phyloP scores from a whole-genome alignment of 2,113 vertebrate species.

The Ameiurus melas region DNA sequence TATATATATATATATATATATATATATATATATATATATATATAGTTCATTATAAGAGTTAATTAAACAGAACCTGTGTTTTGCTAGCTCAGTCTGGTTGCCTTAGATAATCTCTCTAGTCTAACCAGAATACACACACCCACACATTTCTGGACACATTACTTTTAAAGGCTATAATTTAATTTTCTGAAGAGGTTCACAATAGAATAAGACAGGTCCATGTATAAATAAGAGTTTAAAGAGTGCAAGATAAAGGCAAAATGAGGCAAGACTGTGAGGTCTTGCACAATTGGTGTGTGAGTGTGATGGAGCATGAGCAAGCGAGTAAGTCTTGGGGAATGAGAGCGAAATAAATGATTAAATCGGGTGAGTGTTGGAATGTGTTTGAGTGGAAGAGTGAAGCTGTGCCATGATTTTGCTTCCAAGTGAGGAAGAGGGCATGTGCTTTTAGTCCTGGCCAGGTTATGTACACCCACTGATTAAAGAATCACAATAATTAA shows the following conservation, averaged over 20 bases:
- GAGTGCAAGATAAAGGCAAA: not conserved
- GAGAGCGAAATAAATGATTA: conserved; percentile 32
- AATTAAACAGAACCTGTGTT: conserved; percentile 50
- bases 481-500: conserved; percentile 27
- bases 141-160: conserved; percentile 3
- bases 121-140: conserved; percentile 17
- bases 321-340: conserved; percentile 21
- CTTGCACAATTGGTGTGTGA: not conserved
- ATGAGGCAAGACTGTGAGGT: not conserved
- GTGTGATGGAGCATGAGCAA: not conserved
- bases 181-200: conserved; percentile 24
- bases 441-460: conserved; percentile 34
- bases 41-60: conserved; percentile 31
- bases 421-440: conserved; percentile 14
- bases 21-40: too few relatives aligned
- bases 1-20: too few relatives aligned
- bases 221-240: not conserved
- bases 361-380: conserved; percentile 41
- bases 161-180: conserved; percentile 31
- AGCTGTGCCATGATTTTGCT: conserved; percentile 22
- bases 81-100: conserved; percentile 47
- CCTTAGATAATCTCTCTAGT: conserved; percentile 42
- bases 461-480: conserved; percentile 29
- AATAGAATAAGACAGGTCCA: conserved; percentile 20
- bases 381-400: conserved; percentile 21